These are phyloP conservation scores for Podargus strigoides DNA, from an alignment of 2,797 vertebrate genomes.

Conservation along the genomic window DNA sequence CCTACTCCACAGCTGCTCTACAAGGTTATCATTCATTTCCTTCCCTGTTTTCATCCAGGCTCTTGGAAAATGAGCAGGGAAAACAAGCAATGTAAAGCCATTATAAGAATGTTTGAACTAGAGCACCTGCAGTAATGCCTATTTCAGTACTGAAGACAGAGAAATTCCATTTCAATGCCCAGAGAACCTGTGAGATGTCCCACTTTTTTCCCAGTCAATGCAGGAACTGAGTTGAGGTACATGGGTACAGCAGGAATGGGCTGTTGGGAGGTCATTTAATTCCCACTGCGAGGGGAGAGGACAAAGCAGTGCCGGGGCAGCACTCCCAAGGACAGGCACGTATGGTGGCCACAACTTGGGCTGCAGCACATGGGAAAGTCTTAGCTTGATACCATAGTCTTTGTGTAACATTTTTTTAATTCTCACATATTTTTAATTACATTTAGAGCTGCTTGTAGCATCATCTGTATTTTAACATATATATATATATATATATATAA, in stretches of 20 bases:
- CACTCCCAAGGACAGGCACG: too few relatives aligned
- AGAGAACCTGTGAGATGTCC: not conserved
- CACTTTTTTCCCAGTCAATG: fast-evolving
- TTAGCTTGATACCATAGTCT: too few relatives aligned
- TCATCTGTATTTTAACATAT: too few relatives aligned
- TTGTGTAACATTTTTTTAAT: too few relatives aligned
- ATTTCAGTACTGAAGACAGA: not conserved
- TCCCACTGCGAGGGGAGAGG: too few relatives aligned
- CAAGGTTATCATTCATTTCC: not conserved
- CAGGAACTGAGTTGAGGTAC: fast-evolving
- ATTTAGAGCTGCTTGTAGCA: too few relatives aligned
- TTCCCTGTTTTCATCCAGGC: not conserved
- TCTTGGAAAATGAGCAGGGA: not conserved
- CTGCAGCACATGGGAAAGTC: too few relatives aligned
- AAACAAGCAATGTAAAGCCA: not conserved
- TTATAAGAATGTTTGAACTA: not conserved
- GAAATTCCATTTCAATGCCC: fast-evolving
- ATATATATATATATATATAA: too few relatives aligned
- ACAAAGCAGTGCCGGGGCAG: too few relatives aligned
- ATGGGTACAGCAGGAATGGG: fast-evolving
- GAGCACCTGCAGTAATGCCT: not conserved
- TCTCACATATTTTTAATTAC: too few relatives aligned
- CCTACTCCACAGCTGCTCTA: not conserved
- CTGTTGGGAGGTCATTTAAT: too few relatives aligned
- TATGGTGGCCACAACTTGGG: too few relatives aligned